Evolutionary conservation across 1,140 invertebrate species (phyloP), one percentile per base, ranked within the genome.

Genomic region (Copidosoma floridanum): DNA sequence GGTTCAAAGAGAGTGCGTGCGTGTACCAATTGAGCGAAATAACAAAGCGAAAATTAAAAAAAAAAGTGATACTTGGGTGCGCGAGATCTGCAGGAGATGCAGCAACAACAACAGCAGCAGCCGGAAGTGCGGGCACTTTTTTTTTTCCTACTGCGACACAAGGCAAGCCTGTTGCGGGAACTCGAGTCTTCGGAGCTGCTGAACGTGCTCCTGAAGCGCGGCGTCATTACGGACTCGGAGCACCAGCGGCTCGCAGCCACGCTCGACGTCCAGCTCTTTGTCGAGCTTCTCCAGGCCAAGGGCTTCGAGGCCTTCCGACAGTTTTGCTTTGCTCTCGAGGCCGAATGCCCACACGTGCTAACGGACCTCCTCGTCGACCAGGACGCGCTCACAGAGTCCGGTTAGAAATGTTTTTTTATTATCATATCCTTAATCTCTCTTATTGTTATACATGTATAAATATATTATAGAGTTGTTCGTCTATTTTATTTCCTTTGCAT

Each of bases 301-400:
- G 82, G 82, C 27, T 82, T 83, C 51, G 76, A 81, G 61, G 81
- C 81, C 53, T 83, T 83, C 65, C 77, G 82, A 50, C 79, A 83
- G 66, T 82, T 83, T 63, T 83, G 82, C 59, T 82, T 82, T 61
- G 82, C 81, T 37, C 75, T 83, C 55, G 82, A 83, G 57, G 76
- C 77, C 52, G 81, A 83, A 65, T 83, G 81, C 60, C 81, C 82
- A 35, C 79, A 83, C 66, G 72, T 83, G 57, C 74, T 83, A 47
- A 81, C 81, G 64, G 78, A 82, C 71, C 72, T 83, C 59, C 69
- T 78, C 26, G 69, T 75, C 26, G 69, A 75, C 48, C 72, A 73
- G 35, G 69, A 74, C 52, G 71, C 69, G 29, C 62, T 71, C 41
- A 57, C 59, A n/a, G n/a, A n/a, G n/a, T n/a, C n/a, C 47, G 71